Conservation (phyloP, 2,888 invertebrate species). For the Clitarchus hookeri region DNA sequence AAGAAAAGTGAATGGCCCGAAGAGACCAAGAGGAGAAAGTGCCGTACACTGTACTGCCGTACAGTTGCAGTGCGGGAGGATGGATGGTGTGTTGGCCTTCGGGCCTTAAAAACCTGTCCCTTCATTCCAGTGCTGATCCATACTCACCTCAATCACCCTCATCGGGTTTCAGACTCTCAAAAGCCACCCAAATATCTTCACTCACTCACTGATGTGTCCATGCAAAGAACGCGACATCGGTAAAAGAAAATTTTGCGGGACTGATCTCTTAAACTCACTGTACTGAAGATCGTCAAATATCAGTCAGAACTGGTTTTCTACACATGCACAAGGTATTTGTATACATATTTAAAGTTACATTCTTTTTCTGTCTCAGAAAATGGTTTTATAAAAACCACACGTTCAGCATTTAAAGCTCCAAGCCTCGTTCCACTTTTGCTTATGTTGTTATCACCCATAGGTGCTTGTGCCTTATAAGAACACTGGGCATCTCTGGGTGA, state of each 20-base stretch:
- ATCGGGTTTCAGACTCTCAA: too few species aligned
- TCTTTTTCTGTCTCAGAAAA: constrained; percentile 18
- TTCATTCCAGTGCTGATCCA: too few species aligned
- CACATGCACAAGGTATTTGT: not conserved
- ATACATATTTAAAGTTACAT: not conserved
- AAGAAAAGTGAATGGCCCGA: too few species aligned
- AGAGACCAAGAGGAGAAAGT: too few species aligned
- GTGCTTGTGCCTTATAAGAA: not conserved
- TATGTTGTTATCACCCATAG: not conserved
- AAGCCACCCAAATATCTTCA: too few species aligned
- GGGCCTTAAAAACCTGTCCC: too few species aligned
- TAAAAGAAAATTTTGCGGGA: not conserved
- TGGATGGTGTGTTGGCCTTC: too few species aligned
- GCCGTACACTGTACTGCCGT: too few species aligned
- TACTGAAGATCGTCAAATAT: constrained; percentile 16
- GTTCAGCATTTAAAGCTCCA: constrained; percentile 19
- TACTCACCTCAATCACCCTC: too few species aligned
- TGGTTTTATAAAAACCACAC: not conserved
- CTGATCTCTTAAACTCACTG: constrained; percentile 18
- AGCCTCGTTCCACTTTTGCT: not conserved
- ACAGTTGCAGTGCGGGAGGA: too few species aligned
- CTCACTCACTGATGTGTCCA: too few species aligned
- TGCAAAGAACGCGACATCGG: too few species aligned
- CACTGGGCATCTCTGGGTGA: not conserved
- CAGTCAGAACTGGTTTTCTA: not conserved